phyloP scores from a whole-genome alignment of 2,113 vertebrate genomes.

The Chlorodrepanis virens region DNA sequence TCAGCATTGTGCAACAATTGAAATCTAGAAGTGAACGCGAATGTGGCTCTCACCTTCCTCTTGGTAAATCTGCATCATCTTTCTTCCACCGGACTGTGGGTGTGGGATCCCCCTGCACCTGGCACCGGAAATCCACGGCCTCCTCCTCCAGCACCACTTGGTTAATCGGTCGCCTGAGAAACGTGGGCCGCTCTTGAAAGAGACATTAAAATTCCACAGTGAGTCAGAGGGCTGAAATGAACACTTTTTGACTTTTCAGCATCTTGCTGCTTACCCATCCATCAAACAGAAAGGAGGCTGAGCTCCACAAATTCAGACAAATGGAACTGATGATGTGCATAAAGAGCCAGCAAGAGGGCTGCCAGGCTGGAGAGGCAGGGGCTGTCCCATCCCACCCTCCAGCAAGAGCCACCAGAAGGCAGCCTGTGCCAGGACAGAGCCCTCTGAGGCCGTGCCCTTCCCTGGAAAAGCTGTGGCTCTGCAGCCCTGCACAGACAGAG shows the following conservation, averaged over 20 bases:
- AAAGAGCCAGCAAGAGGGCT: not conserved
- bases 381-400: accelerated
- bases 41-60: slow-evolving; percentile 83
- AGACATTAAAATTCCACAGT: slow-evolving; percentile 32
- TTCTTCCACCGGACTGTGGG: slow-evolving; percentile 95
- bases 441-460: accelerated
- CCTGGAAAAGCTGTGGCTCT: accelerated
- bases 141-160: slow-evolving; percentile 97
- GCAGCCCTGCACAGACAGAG: accelerated
- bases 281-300: not conserved
- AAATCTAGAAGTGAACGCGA: not conserved
- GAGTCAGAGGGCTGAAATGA: not conserved
- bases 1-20: not conserved
- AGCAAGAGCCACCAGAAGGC: not conserved
- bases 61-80: slow-evolving; percentile 89
- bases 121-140: slow-evolving; percentile 92
- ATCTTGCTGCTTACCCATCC: not conserved
- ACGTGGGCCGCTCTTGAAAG: slow-evolving; percentile 89
- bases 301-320: slow-evolving; percentile 27
- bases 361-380: not conserved
- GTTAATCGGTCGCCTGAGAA: slow-evolving; percentile 94
- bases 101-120: slow-evolving; percentile 94
- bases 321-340: not conserved
- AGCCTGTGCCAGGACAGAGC: not conserved
- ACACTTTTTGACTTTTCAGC: slow-evolving; percentile 13